Evolutionary conservation across 37 sponge, comb jelly and placozoan genomes (phyloP), one percentile per base, ranked within the genome.

Genomic region (Hormiphora californensis): DNA sequence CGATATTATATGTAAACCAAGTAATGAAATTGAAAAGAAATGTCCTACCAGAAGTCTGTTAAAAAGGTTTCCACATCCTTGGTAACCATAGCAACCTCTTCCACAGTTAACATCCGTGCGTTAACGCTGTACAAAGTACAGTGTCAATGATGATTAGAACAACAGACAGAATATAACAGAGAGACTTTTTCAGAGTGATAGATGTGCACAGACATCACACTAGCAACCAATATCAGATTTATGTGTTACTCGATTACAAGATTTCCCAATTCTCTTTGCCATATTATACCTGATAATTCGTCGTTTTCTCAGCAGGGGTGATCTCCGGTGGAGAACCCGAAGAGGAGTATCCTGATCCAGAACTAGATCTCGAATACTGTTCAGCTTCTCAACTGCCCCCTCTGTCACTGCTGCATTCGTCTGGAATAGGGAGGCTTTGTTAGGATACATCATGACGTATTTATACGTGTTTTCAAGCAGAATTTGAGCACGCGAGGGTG

Each of bases 341-440:
- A 98, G 57, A 0, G 99, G 99, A 5, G 99, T 98, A 63, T 90
- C 92, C 89, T 98, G 99, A 7, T 40, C 39, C 11, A 97, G 27
- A 4, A 54, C 54, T 27, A 94, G 21, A 28, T 94, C 89, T 53
- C 86, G 86, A 0, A 85, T 54, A 1, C 54, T 49, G 23, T 78
- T 57, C 12, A 96, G 55, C 8, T 85, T 31, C 19, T n/a, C 5
- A 85, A 49, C 41, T 36, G 22, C 28, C 28, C 31, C 85, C 39
- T 85, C 54, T 9, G 54, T 85, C 53, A 85, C 85, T n/a, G 5
- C 21, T n/a, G 27, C 32, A 0, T 85, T 36, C 8, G 54, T 15
- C 54, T 54, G 54, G 33, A 21, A n/a, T n/a, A n/a, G n/a, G n/a
- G n/a, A n/a, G n/a, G n/a, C n/a, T n/a, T n/a, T n/a, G n/a, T n/a